phyloP scores from a whole-genome alignment of 2,113 vertebrate genomes.

The Toxotes chatareus region DNA sequence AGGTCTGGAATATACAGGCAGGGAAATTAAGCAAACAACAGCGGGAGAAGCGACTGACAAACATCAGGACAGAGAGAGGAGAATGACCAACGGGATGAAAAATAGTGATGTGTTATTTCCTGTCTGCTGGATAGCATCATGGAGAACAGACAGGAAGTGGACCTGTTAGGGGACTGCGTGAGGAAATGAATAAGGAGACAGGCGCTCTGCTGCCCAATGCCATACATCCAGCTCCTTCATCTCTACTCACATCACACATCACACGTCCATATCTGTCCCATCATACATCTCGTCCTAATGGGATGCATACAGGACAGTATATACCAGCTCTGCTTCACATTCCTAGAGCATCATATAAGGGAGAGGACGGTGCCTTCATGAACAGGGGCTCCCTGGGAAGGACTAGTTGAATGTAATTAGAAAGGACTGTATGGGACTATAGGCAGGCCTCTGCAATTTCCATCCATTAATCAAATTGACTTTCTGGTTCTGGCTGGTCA shows the following conservation, averaged over 20 bases:
- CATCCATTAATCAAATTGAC: conserved; percentile 51
- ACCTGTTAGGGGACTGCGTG: conserved; percentile 26
- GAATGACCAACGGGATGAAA: conserved; percentile 26
- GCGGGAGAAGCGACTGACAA: background rate
- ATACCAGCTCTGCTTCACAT: background rate
- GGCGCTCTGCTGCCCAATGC: conserved; percentile 4
- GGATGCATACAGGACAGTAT: background rate
- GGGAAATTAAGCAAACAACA: conserved; percentile 1
- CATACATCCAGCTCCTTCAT: conserved; percentile 14
- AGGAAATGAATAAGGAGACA: conserved; percentile 66
- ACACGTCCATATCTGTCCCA: conserved; percentile 1
- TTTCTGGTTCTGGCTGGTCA: conserved; percentile 19
- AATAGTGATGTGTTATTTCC: conserved; percentile 68
- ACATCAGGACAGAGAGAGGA: conserved; percentile 1
- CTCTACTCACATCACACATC: conserved; percentile 17
- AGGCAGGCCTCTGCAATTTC: conserved; percentile 46
- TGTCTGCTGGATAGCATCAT: conserved; percentile 61
- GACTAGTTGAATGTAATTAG: conserved; percentile 31
- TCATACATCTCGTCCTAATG: background rate
- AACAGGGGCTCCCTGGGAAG: conserved; percentile 6
- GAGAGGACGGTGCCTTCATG: background rate
- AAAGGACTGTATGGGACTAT: conserved; percentile 25
- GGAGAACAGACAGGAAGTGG: conserved; percentile 45
- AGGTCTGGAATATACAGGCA: background rate
- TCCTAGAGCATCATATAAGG: background rate